Conservation (phyloP, 53 echinoderm and acorn worm species). For the Arbacia lixula region DNA sequence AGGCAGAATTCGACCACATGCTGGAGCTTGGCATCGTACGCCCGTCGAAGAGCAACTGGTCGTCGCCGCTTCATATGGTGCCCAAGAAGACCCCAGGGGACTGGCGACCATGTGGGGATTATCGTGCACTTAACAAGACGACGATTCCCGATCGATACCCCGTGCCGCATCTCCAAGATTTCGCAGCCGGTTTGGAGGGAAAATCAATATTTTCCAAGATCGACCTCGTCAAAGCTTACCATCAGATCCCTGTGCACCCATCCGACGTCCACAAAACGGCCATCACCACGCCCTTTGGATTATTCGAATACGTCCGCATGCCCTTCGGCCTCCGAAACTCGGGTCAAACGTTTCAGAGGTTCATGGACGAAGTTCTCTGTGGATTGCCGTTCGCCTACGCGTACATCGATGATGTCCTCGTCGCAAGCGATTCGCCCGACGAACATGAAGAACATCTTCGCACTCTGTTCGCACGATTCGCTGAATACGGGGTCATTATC, state of each 20-base stretch:
- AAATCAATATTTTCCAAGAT: slow-evolving; percentile 44
- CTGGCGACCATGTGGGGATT: slow-evolving; percentile 62
- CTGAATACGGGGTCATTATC: slow-evolving; percentile 50
- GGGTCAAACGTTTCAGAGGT: slow-evolving; percentile 61
- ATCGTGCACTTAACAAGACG: slow-evolving; percentile 43
- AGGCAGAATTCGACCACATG: slow-evolving; percentile 54
- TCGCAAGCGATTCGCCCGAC: slow-evolving; percentile 39
- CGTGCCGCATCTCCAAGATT: slow-evolving; percentile 52
- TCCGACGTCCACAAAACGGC: slow-evolving; percentile 57
- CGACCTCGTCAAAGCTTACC: slow-evolving; percentile 54
- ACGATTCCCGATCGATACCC: slow-evolving; percentile 62
- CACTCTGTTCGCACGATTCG: slow-evolving; percentile 29
- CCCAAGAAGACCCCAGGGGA: slow-evolving; percentile 49
- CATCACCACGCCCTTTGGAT: slow-evolving; percentile 65
- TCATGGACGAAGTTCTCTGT: slow-evolving; percentile 56
- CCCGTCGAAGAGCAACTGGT: slow-evolving; percentile 46
- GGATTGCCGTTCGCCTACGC: slow-evolving; percentile 60
- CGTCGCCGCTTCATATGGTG: slow-evolving; percentile 57
- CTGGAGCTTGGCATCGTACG: slow-evolving; percentile 47
- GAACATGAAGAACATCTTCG: slow-evolving; percentile 52
- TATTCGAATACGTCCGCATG: slow-evolving; percentile 65
- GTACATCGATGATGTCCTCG: slow-evolving; percentile 66
- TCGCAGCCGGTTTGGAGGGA: slow-evolving; percentile 19
- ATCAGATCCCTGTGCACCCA: slow-evolving; percentile 66
- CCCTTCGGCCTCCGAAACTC: slow-evolving; percentile 64